Conservation (phyloP, 2,888 invertebrate species). For the Drosophila atripex region DNA sequence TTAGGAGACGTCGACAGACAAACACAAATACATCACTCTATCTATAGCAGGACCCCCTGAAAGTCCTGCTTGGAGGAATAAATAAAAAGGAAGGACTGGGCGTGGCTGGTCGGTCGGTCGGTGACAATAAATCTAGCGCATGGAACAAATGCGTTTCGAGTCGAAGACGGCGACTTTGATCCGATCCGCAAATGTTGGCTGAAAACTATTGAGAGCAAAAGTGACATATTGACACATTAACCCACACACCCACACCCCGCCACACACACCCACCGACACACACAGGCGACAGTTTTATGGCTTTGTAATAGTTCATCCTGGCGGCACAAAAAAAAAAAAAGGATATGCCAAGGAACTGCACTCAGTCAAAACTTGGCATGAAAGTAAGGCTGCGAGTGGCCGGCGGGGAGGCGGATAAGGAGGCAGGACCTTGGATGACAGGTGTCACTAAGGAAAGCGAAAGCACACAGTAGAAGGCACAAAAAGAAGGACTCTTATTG, state of each 20-base stretch:
- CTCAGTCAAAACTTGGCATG: conserved; percentile 38
- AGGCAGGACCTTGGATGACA: conserved; percentile 1
- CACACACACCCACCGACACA: neutral
- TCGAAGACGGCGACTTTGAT: conserved; percentile 43
- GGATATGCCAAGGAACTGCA: conserved; percentile 22
- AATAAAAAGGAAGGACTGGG: conserved; percentile 39
- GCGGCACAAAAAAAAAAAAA: conserved; percentile 1
- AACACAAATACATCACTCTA: conserved; percentile 43
- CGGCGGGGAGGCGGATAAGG: neutral
- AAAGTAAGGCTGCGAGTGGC: neutral
- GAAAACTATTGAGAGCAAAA: conserved; percentile 73
- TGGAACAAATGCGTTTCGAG: conserved; percentile 63
- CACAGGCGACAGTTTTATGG: conserved; percentile 37
- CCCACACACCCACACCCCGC: conserved; percentile 25
- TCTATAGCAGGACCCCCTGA: conserved; percentile 6
- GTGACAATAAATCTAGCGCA: conserved; percentile 62
- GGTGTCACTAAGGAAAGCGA: neutral
- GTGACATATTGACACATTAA: conserved; percentile 75
- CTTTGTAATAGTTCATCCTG: conserved; percentile 37
- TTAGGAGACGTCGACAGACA: conserved; percentile 44
- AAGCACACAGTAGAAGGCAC: too few species aligned
- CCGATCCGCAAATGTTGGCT: conserved; percentile 40
- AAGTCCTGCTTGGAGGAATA: conserved; percentile 14
- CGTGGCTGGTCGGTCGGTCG: conserved; percentile 39
- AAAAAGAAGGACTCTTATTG: neutral